Conservation (phyloP, 92 coral and sea anemone species). For the Phenganax subtilis region DNA sequence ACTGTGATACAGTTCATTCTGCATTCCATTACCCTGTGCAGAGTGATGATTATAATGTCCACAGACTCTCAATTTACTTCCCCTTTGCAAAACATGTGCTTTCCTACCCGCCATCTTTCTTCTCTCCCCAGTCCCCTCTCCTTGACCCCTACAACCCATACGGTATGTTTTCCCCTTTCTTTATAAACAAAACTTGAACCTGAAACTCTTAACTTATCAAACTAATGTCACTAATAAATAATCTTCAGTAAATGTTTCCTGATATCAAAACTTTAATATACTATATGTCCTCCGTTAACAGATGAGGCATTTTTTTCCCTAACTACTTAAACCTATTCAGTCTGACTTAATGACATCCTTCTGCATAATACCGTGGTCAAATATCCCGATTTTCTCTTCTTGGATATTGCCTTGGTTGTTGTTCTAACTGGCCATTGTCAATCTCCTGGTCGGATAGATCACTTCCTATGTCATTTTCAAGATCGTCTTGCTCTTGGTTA, state of each 20-base stretch:
- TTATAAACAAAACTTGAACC: neutral
- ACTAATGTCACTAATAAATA: neutral
- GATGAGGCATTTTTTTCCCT: neutral
- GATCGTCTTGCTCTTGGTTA: neutral
- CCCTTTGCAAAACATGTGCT: too few relatives aligned
- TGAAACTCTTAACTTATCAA: neutral
- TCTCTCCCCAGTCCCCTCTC: neutral
- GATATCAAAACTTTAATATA: neutral
- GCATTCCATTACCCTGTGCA: neutral
- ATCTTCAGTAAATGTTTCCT: neutral
- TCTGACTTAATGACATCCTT: neutral
- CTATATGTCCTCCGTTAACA: neutral
- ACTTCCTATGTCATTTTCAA: neutral
- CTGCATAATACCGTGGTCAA: neutral
- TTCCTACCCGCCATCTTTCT: neutral
- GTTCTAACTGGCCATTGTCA: neutral
- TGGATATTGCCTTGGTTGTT: neutral
- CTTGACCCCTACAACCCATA: neutral
- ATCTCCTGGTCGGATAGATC: neutral
- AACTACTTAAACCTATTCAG: neutral
- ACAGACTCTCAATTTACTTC: too few relatives aligned
- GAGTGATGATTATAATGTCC: too few relatives aligned
- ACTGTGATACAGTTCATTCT: too few relatives aligned
- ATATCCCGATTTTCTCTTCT: constrained; percentile 6
- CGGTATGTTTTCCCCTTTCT: neutral